Conservation (phyloP, 2,888 invertebrate genomes). For the Malachius bipustulatus region DNA sequence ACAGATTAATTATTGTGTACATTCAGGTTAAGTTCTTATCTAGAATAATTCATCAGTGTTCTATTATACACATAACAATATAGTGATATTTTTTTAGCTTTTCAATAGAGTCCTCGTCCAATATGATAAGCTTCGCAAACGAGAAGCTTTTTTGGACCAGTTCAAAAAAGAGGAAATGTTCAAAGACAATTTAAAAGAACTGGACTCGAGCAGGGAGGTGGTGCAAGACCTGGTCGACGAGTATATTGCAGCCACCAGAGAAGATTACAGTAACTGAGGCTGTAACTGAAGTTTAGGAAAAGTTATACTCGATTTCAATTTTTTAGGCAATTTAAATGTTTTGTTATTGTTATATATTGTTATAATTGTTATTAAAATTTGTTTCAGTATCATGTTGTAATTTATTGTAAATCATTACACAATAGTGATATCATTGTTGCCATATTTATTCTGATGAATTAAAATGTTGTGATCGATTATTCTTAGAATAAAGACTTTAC, state of each 20-base stretch:
- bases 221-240: constrained; percentile 90
- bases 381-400: too few species aligned
- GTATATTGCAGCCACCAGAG: constrained; percentile 86
- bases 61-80: too few species aligned
- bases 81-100: constrained; percentile 44
- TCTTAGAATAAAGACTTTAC: too few species aligned
- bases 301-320: too few species aligned
- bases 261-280: constrained; percentile 58
- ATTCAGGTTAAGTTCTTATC: background rate
- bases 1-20: background rate
- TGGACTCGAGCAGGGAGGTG: constrained; percentile 81
- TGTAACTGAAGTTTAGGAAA: too few species aligned
- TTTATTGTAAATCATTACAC: too few species aligned
- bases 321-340: too few species aligned
- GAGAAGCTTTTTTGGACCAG: constrained; percentile 94
- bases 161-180: constrained; percentile 94
- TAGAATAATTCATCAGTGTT: background rate
- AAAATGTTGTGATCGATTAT: too few species aligned
- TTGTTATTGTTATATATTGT: too few species aligned
- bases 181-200: constrained; percentile 77
- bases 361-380: too few species aligned
- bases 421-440: too few species aligned
- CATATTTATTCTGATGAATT: too few species aligned
- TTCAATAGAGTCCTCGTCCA: constrained; percentile 86
- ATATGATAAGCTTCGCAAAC: constrained; percentile 88